Evolutionary conservation across 2,113 vertebrate genomes (phyloP).

Genomic region (Triplophysa tibetana): DNA sequence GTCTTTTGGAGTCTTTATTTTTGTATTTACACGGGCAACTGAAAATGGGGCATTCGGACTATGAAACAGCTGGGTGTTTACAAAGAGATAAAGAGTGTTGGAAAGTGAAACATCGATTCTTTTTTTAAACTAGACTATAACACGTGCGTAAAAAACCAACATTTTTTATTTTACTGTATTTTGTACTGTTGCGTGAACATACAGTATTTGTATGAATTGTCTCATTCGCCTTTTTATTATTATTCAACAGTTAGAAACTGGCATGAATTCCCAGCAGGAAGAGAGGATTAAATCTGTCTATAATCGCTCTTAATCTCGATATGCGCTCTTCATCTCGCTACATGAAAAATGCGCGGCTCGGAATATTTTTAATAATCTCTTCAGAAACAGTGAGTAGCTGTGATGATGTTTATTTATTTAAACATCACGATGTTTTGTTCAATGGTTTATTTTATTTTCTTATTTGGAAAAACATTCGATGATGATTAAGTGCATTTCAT

Average conservation of each 20-base stretch:
- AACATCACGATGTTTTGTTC: no score
- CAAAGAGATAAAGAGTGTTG: not conserved
- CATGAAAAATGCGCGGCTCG: slow-evolving; percentile 33
- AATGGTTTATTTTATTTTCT: no score
- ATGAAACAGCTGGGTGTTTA: not conserved
- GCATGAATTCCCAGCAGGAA: slow-evolving; percentile 49
- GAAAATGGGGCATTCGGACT: not conserved
- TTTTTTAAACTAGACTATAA: not conserved
- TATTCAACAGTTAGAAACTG: slow-evolving; percentile 47
- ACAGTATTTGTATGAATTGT: not conserved
- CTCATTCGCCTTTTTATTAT: not conserved
- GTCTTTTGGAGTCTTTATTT: not conserved
- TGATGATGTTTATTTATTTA: no score
- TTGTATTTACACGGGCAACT: not conserved
- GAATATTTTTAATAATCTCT: slow-evolving; percentile 7
- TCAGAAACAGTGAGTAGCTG: not conserved
- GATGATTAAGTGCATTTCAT: no score
- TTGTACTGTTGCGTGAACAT: not conserved
- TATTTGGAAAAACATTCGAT: no score
- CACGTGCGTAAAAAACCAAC: not conserved
- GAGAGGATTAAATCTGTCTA: slow-evolving; percentile 65
- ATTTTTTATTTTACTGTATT: not conserved
- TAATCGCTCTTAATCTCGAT: slow-evolving; percentile 71
- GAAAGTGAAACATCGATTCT: not conserved
- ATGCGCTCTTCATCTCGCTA: slow-evolving; percentile 61